phyloP scores from a whole-genome alignment of 2,797 vertebrate species.

The Poeciliopsis turneri region DNA sequence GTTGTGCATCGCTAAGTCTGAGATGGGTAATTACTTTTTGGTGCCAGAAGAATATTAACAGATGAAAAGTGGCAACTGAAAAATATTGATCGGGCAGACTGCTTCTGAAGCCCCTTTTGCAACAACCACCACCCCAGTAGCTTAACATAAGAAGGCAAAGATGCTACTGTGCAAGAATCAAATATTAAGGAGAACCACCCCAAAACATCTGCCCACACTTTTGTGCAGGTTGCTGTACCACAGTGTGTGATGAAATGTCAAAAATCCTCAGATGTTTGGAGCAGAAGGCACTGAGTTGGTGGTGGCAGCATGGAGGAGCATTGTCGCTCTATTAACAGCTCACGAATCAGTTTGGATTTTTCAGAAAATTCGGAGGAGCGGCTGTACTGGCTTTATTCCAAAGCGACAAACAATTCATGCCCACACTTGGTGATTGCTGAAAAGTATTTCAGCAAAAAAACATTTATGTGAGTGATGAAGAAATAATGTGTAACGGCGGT shows the following conservation, averaged over 20 bases:
- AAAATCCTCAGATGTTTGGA: neutral
- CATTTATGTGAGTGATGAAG: neutral
- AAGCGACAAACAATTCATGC: neutral
- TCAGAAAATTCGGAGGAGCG: neutral
- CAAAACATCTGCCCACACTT: neutral
- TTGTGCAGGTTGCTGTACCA: no score
- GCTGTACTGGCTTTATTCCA: neutral
- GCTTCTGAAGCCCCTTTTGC: neutral
- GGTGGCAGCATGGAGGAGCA: neutral
- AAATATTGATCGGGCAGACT: neutral
- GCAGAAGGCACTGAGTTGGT: neutral
- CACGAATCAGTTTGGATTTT: neutral
- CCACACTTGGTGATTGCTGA: neutral
- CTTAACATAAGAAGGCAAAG: neutral
- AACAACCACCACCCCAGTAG: neutral
- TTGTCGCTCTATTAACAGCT: neutral
- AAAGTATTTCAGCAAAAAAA: neutral
- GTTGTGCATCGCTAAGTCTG: conserved; percentile 6
- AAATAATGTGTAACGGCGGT: neutral
- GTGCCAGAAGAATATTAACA: conserved; percentile 1
- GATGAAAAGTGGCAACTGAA: neutral
- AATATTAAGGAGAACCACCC: neutral
- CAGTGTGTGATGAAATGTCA: neutral
- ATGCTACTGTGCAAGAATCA: conserved; percentile 3
- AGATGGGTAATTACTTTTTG: conserved; percentile 11